Evolutionary conservation across 2,113 vertebrate species (phyloP).

Genomic region (Bujurquina vittata): DNA sequence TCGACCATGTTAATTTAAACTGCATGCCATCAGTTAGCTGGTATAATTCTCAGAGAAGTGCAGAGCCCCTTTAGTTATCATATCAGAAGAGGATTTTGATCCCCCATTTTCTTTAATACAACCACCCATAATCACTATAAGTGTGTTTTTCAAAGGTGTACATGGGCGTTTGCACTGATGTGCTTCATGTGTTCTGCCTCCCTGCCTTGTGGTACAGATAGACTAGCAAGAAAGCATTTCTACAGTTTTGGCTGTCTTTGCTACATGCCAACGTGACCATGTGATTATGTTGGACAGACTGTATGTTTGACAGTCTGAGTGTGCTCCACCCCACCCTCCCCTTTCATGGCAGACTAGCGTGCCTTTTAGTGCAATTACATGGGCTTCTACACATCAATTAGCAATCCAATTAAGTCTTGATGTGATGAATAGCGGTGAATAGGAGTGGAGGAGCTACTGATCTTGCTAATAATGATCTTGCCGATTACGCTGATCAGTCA

Average conservation of each 20-base stretch:
- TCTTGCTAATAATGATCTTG: constrained; percentile 78
- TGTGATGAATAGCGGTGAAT: constrained; percentile 80
- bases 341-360: constrained; percentile 50
- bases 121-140: neutral
- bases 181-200: neutral
- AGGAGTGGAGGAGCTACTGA: constrained; percentile 69
- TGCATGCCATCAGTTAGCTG: constrained; percentile 68
- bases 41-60: constrained; percentile 57
- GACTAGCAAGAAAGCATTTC: neutral
- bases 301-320: constrained; percentile 53
- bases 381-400: constrained; percentile 84
- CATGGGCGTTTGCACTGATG: neutral
- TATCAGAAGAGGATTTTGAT: constrained; percentile 2
- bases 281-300: constrained; percentile 20
- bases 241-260: neutral
- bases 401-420: constrained; percentile 80
- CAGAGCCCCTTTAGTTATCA: constrained; percentile 25
- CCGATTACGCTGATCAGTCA: constrained; percentile 75
- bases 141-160: neutral
- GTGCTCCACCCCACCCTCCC: neutral
- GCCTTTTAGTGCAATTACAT: constrained; percentile 82
- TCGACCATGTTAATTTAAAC: constrained; percentile 76
- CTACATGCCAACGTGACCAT: neutral
- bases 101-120: neutral
- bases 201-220: neutral